Evolutionary conservation across 2,888 invertebrate genomes (phyloP).

Genomic region (Lacanobia oleracea): DNA sequence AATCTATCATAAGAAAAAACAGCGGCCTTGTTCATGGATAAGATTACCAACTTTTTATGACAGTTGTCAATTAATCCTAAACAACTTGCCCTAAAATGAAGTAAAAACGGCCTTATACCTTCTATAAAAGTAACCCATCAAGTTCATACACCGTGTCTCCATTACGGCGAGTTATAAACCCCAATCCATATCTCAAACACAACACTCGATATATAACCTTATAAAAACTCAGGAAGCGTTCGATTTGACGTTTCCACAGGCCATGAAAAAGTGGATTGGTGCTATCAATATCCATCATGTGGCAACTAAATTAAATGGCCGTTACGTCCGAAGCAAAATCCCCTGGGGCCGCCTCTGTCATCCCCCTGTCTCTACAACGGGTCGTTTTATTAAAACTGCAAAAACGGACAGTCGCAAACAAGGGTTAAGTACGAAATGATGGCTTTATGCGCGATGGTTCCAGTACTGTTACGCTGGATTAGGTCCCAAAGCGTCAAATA

Average conservation of each 20-base stretch:
- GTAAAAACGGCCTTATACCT: constrained; percentile 31
- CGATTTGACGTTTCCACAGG: constrained; percentile 60
- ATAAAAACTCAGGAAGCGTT: constrained; percentile 61
- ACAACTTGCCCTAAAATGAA: constrained; percentile 26
- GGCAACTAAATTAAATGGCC: constrained; percentile 71
- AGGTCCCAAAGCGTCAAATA: constrained; percentile 63
- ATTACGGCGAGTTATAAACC: constrained; percentile 47
- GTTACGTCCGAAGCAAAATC: constrained; percentile 60
- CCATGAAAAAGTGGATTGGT: constrained; percentile 69
- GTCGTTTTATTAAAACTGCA: constrained; percentile 78
- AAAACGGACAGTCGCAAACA: constrained; percentile 74
- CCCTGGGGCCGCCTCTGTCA: constrained; percentile 68
- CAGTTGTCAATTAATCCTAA: constrained; percentile 7
- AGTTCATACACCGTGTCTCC: constrained; percentile 48
- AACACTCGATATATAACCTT: constrained; percentile 50
- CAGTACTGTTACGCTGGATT: constrained; percentile 62
- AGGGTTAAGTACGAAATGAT: constrained; percentile 76
- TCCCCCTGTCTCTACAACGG: constrained; percentile 65
- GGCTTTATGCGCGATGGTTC: constrained; percentile 65
- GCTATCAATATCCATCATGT: constrained; percentile 72
- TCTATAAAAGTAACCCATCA: constrained; percentile 44
- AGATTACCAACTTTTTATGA: constrained; percentile 4
- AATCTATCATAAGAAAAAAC: too few species aligned
- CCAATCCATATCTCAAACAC: constrained; percentile 46
- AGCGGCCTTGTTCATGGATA: not conserved